Evolutionary conservation across 2,888 invertebrate species (phyloP), one percentile per base, ranked within the genome.

Genomic region (Troides oblongomaculatus): DNA sequence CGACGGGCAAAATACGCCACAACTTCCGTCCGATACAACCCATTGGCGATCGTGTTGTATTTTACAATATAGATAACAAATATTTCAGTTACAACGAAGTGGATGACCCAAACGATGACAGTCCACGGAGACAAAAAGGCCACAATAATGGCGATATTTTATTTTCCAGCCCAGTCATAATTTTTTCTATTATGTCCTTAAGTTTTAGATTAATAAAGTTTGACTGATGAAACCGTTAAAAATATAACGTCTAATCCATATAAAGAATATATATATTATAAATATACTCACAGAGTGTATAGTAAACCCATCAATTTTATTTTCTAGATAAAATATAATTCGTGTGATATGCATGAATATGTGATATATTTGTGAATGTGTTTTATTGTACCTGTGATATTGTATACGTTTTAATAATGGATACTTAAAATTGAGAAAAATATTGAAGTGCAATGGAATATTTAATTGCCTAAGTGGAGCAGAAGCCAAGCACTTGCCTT

Each of bases 11-110:
- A 74, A 90, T 97, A 72, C 95, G 94, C 0, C 96, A 97, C 81
- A 97, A 97, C 85, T 97, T 95, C 84, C 94, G 97, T 18, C 97
- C 97, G 0, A 95, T 96, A 50, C 97, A 97, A 80, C 96, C 96
- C 0, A 89, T 96, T 1, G 95, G 96, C 46, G 95, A 95, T 77
- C 92, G 97, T 74, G 87, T 89, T 0, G 94, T 96, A 0, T 94
- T 90, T 80, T 94, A 94, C 78, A 95, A 95, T 72, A 84, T 93
- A 2, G 93, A 92, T 72, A 88, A 76, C 74, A 91, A 82, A 68
- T 92, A 92, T 75, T 91, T 86, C 73, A 82, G 80, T 21, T 92
- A 92, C 78, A 90, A 91, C 73, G 90, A 90, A 72, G 77, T 92
- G 2, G 92, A 91, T 61, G 86, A 88, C 0, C 85, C 84, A 0